Base-by-base conservation (phyloP, 1,140 invertebrate genomes). In the Musca domestica region DNA sequence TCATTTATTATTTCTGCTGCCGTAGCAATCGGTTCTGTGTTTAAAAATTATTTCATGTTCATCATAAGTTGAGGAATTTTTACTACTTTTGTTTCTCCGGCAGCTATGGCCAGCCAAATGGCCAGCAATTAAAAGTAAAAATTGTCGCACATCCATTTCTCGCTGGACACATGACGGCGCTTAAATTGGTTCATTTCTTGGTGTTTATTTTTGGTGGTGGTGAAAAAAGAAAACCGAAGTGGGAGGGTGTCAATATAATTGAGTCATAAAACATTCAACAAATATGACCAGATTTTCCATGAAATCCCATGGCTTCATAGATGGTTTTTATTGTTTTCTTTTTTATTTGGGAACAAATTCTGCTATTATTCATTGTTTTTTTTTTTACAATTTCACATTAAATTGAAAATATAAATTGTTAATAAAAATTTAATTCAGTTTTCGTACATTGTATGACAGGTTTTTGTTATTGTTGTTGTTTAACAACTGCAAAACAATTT, bases 201-300 rank as follows among this genome's bases (percentile, higher is more conserved):
- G 2, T 51, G 9, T 19, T 19, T 20, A 2, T 51, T 19, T 5
- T 20, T 15, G 15, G 41, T 46, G 3, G 15, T 15, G 3, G 9
- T 48, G 3, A 48, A 6, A n/a, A 3, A 48, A 10, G 5, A 3
- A 48, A 48, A 48, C 12, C 47, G 5, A 14, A 1, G 48, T 20
- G 20, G 17, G 17, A 51, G 9, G n/a, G 9, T 51, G 17, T 17
- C 17, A 51, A 19, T 51, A 9, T 61, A 61, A 61, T 61, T 61
- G 56, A 61, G 56, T 61, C 56, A 61, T 61, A 61, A 61, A 61
- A 61, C 56, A 61, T 61, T 61, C 56, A 61, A 61, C 56, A 61
- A 61, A 61, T 61, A 61, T 61, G 56, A 61, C 56, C 56, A 61
- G 56, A 61, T 61, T 54, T 61, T 61, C 56, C 27, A 61, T 19